Evolutionary conservation across 1,140 invertebrate species (phyloP).

Genomic region (Drosophila orena): DNA sequence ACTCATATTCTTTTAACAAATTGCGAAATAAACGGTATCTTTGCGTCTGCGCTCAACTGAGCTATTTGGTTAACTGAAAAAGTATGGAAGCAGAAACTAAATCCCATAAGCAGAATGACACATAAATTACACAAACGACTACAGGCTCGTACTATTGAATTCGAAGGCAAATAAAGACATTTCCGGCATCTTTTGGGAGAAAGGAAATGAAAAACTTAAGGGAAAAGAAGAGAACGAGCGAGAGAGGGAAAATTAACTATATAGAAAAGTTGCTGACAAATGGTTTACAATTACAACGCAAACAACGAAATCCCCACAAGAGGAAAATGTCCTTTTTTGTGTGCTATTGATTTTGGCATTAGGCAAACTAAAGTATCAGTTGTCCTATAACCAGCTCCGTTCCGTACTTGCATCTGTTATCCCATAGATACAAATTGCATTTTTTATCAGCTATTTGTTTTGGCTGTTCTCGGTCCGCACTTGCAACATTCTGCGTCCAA

Average conservation of each 20-base stretch:
- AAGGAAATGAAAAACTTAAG: constrained; percentile 3
- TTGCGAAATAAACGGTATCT: not conserved
- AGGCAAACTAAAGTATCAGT: constrained; percentile 47
- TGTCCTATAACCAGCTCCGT: constrained; percentile 16
- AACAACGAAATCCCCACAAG: constrained; percentile 52
- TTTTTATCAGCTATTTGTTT: constrained; percentile 79
- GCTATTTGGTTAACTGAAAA: constrained; percentile 1
- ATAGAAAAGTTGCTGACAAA: constrained; percentile 74
- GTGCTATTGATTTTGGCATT: constrained; percentile 40
- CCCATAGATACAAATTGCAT: constrained; percentile 58
- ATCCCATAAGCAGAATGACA: constrained; percentile 63
- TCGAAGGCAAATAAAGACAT: constrained; percentile 75
- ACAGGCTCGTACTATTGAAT: constrained; percentile 36
- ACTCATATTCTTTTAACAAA: too few relatives aligned
- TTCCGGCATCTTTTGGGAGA: constrained; percentile 60
- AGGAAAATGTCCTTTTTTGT: constrained; percentile 53
- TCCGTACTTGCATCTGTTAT: constrained; percentile 15
- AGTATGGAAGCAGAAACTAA: constrained; percentile 26
- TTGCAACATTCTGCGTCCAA: constrained; percentile 66
- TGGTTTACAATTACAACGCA: constrained; percentile 77
- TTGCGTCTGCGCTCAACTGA: constrained; percentile 23
- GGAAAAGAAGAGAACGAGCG: not conserved
- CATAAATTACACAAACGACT: constrained; percentile 55
- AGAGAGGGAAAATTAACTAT: constrained; percentile 55
- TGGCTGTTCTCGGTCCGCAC: constrained; percentile 56